A percentile compares a stretch with the other conserved stretches of the same genome.
These are phyloP conservation scores for Pecten maximus DNA, from an alignment of 2,888 invertebrate genomes.

Conservation along the genomic window DNA sequence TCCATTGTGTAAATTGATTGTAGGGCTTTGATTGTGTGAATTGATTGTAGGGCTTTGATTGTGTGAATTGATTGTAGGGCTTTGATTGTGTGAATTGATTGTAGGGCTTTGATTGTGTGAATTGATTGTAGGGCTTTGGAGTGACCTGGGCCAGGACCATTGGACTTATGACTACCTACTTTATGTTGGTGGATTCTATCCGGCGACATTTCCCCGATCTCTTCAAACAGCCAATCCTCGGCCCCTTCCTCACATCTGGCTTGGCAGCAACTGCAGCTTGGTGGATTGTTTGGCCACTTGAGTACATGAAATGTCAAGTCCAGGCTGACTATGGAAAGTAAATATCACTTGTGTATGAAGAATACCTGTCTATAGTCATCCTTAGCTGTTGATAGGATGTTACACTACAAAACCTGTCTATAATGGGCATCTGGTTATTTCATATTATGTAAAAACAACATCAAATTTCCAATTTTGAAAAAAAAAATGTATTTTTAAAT, in stretches of 20 bases:
- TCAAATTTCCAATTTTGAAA: too few relatives aligned
- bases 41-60: too few relatives aligned
- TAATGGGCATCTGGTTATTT: too few relatives aligned
- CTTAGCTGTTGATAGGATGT: too few relatives aligned
- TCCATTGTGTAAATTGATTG: too few relatives aligned
- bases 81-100: too few relatives aligned
- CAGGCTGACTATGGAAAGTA: slow-evolving; percentile 79
- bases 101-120: too few relatives aligned
- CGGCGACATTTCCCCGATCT: slow-evolving; percentile 79
- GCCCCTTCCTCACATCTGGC: slow-evolving; percentile 80
- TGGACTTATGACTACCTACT: slow-evolving; percentile 80
- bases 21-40: too few relatives aligned
- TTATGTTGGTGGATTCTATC: slow-evolving; percentile 79
- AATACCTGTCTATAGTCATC: slow-evolving; percentile 12
- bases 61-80: too few relatives aligned
- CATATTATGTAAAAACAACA: too few relatives aligned
- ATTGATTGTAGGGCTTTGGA: slow-evolving; percentile 78
- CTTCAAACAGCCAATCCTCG: slow-evolving; percentile 76
- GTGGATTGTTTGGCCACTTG: slow-evolving; percentile 82
- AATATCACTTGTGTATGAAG: slow-evolving; percentile 51
- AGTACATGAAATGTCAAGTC: slow-evolving; percentile 81
- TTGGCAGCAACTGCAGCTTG: slow-evolving; percentile 80
- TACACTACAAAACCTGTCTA: not conserved
- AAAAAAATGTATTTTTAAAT: too few relatives aligned
- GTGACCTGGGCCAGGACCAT: slow-evolving; percentile 79